phyloP scores from a whole-genome alignment of 1,140 invertebrate genomes.

The Uloborus diversus region DNA sequence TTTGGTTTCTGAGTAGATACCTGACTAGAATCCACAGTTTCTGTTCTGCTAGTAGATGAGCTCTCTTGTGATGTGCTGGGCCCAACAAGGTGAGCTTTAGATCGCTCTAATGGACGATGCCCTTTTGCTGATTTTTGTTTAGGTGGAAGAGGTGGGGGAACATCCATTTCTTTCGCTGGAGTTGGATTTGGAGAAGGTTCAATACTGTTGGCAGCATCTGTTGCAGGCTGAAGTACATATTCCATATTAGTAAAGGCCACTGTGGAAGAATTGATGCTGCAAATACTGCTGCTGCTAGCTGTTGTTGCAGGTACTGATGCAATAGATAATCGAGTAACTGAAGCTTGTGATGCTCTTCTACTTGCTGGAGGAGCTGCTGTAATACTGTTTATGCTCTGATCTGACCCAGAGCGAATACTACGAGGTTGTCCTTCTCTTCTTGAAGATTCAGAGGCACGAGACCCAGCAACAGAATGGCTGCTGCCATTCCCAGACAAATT shows the following conservation, averaged over 20 bases:
- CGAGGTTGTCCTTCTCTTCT: conserved; percentile 8
- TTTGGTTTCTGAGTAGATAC: conserved; percentile 47
- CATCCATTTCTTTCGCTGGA: conserved; percentile 57
- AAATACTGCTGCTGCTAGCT: conserved; percentile 2
- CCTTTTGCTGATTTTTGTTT: conserved; percentile 60
- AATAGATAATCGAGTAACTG: conserved; percentile 29
- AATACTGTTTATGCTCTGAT: conserved; percentile 51
- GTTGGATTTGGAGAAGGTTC: conserved; percentile 25
- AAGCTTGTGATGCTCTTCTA: conserved; percentile 30
- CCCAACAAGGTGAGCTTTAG: conserved; percentile 62
- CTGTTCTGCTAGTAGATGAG: background rate
- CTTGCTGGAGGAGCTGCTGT: conserved; percentile 17
- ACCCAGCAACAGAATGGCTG: conserved; percentile 18
- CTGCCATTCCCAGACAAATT: conserved; percentile 29
- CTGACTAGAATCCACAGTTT: conserved; percentile 33
- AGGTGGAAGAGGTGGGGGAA: conserved; percentile 66
- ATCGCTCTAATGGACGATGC: conserved; percentile 66
- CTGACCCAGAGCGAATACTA: conserved; percentile 40
- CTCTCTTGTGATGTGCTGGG: conserved; percentile 2
- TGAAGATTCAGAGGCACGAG: background rate
- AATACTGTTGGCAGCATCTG: conserved; percentile 6
- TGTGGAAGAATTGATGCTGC: conserved; percentile 17
- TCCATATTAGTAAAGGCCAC: conserved; percentile 57
- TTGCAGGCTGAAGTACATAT: conserved; percentile 52
- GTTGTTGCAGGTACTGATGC: background rate